phyloP scores from a whole-genome alignment of 2,888 invertebrate genomes.

The Platycnemis pennipes region DNA sequence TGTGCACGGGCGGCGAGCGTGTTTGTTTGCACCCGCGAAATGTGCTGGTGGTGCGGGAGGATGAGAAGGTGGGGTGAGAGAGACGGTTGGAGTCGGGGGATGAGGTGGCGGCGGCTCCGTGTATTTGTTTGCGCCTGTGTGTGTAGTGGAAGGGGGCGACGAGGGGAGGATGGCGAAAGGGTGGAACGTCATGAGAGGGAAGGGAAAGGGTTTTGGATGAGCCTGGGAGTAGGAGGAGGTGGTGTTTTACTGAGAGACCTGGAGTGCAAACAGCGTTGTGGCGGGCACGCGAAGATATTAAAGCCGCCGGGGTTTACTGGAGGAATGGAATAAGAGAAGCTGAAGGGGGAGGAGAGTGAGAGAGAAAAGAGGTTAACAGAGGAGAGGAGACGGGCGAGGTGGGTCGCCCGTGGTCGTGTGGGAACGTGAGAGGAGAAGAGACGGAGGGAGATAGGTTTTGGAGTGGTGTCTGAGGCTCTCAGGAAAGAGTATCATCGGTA shows the following conservation, averaged over 20 bases:
- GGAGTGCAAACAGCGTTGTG: constrained; percentile 60
- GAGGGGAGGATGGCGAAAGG: no score
- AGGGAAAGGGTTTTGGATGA: background rate
- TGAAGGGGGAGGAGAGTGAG: background rate
- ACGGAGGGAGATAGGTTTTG: constrained; percentile 23
- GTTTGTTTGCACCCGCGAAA: constrained; percentile 43
- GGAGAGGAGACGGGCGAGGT: background rate
- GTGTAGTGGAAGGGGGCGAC: background rate
- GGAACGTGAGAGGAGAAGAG: background rate
- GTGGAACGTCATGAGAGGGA: background rate
- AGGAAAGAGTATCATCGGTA: constrained; percentile 51
- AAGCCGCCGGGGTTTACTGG: constrained; percentile 61
- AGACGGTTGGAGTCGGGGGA: background rate
- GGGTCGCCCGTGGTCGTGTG: background rate
- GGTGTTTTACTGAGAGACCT: constrained; percentile 48
- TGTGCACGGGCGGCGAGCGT: background rate
- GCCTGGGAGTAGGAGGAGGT: background rate
- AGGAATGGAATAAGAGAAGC: constrained; percentile 21
- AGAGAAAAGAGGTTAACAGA: background rate
- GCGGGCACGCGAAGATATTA: constrained; percentile 66
- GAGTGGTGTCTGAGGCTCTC: constrained; percentile 59
- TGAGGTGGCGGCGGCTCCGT: background rate
- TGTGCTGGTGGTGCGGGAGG: background rate
- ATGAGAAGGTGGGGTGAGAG: background rate
- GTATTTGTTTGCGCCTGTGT: background rate